Evolutionary conservation across 2,888 invertebrate species (phyloP).

Genomic region (Euplexia lucipara): DNA sequence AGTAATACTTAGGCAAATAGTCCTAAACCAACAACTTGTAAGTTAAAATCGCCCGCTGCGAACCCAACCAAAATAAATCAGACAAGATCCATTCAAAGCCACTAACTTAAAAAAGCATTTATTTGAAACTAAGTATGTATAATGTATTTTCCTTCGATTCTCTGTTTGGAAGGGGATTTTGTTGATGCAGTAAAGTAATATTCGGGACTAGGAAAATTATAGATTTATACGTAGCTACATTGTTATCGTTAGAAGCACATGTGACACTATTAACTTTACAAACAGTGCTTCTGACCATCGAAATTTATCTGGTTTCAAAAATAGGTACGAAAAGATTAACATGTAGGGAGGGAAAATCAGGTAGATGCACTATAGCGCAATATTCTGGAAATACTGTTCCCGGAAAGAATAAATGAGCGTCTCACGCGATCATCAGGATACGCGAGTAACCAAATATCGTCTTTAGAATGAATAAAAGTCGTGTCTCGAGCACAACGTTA

Average conservation of each 20-base stretch:
- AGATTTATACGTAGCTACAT: too few relatives aligned
- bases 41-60: slow-evolving; percentile 53
- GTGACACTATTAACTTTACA: slow-evolving; percentile 3
- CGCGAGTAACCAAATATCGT: slow-evolving; percentile 57
- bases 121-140: slow-evolving; percentile 17
- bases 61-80: slow-evolving; percentile 64
- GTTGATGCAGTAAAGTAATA: slow-evolving; percentile 4
- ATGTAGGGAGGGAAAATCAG: background rate
- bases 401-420: slow-evolving; percentile 11
- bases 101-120: slow-evolving; percentile 43
- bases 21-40: slow-evolving; percentile 69
- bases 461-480: slow-evolving; percentile 61
- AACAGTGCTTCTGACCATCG: background rate
- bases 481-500: slow-evolving; percentile 54
- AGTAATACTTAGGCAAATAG: slow-evolving; percentile 56
- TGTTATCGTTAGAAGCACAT: slow-evolving; percentile 18
- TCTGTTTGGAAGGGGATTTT: background rate
- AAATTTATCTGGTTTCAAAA: too few relatives aligned
- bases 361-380: background rate
- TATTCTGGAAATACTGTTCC: background rate
- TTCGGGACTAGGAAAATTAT: background rate
- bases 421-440: slow-evolving; percentile 23
- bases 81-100: slow-evolving; percentile 55
- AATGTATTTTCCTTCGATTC: slow-evolving; percentile 3
- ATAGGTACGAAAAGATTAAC: too few relatives aligned